phyloP scores from a whole-genome alignment of 2,888 invertebrate genomes.

The Cantharis rustica region DNA sequence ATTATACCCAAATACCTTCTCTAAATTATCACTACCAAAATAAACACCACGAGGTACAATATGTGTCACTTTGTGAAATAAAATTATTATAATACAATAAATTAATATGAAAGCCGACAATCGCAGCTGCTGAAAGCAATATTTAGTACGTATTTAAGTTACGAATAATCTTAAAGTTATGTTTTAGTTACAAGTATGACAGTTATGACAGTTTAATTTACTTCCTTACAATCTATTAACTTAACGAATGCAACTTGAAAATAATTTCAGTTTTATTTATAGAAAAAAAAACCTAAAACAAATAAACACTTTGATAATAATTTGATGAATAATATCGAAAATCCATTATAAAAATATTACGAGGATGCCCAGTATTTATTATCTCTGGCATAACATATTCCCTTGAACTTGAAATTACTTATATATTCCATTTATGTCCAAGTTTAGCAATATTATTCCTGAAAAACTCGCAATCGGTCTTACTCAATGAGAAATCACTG shows the following conservation, averaged over 20 bases:
- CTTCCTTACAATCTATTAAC: neutral
- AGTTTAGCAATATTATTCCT: no score
- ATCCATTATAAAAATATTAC: no score
- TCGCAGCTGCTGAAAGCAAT: neutral
- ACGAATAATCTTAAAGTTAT: neutral
- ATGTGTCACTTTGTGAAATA: neutral
- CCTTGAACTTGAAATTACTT: no score
- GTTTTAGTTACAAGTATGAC: neutral
- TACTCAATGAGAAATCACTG: no score
- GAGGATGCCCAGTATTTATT: no score
- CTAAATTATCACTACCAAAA: no score
- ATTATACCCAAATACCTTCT: conserved; percentile 4
- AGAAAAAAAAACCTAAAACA: neutral
- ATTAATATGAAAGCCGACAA: neutral
- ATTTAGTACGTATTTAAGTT: neutral
- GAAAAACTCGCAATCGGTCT: no score
- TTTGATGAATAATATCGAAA: neutral
- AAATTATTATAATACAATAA: neutral
- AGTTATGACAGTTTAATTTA: neutral
- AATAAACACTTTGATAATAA: neutral
- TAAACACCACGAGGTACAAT: neutral
- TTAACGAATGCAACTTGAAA: neutral
- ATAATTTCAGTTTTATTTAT: neutral
- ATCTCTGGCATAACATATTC: no score
- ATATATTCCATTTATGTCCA: no score